Conservation (phyloP, 2,888 invertebrate genomes). For the Trachelus tabidus region DNA sequence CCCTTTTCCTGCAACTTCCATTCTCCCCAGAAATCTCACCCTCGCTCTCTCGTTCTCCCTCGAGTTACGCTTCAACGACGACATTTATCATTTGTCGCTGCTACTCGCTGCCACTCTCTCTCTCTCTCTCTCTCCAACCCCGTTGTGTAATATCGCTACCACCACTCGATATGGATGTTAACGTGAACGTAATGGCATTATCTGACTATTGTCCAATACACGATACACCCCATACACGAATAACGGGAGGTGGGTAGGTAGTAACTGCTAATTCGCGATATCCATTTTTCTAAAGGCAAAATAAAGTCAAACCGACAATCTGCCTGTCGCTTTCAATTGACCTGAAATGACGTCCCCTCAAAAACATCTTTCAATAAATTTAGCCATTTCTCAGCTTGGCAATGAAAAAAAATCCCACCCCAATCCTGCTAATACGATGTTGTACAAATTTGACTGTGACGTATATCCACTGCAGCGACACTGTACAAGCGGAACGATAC, state of each 20-base stretch:
- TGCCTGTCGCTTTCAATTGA: too few species aligned
- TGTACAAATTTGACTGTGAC: too few species aligned
- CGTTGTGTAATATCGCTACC: neutral
- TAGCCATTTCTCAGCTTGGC: too few species aligned
- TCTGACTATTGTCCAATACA: slow-evolving; percentile 28
- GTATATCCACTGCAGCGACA: neutral
- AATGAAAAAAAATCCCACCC: too few species aligned
- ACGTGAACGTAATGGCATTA: slow-evolving; percentile 51
- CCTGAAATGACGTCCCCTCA: too few species aligned
- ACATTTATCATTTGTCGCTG: slow-evolving; percentile 49
- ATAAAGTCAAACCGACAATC: too few species aligned
- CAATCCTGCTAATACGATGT: too few species aligned
- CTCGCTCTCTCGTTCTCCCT: slow-evolving; percentile 22
- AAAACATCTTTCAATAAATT: too few species aligned
- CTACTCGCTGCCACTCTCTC: slow-evolving; percentile 28
- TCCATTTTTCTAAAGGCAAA: slow-evolving; percentile 6
- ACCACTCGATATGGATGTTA: slow-evolving; percentile 42
- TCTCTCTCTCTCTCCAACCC: neutral
- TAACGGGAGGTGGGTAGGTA: slow-evolving; percentile 6
- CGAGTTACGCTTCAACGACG: slow-evolving; percentile 37
- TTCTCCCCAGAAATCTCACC: slow-evolving; percentile 11
- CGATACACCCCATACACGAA: neutral
- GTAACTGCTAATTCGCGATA: slow-evolving; percentile 4
- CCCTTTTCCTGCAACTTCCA: neutral
- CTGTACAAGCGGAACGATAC: slow-evolving; percentile 4